Conservation (phyloP, 2,113 vertebrate genomes). For the Oreochromis tanganicae region DNA sequence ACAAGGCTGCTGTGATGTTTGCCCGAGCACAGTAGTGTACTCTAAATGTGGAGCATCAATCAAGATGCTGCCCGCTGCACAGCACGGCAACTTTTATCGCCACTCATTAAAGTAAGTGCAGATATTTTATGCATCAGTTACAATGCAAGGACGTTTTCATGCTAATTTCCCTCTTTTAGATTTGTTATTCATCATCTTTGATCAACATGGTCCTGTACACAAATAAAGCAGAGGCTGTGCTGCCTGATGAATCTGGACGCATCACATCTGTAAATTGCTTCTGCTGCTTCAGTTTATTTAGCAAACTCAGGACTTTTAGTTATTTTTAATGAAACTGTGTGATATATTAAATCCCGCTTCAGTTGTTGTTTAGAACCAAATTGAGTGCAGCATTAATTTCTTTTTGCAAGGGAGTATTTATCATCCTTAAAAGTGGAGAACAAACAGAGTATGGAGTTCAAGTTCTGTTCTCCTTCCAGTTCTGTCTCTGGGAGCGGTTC, state of each 20-base stretch:
- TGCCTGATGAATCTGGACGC: conserved; percentile 21
- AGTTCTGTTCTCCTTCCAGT: background rate
- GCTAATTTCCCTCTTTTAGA: conserved; percentile 58
- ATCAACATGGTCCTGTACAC: conserved; percentile 30
- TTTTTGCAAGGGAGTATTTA: background rate
- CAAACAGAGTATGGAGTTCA: background rate
- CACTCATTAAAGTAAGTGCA: conserved; percentile 69
- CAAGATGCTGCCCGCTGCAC: conserved; percentile 34
- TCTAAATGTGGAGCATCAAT: conserved; percentile 62
- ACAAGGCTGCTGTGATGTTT: conserved; percentile 48
- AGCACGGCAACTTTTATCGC: conserved; percentile 49
- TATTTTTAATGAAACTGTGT: conserved; percentile 2
- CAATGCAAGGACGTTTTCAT: conserved; percentile 60
- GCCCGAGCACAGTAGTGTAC: background rate
- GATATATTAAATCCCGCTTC: background rate
- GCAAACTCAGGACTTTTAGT: conserved; percentile 30
- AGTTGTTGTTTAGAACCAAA: background rate
- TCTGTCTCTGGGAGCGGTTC: background rate
- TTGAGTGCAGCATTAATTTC: background rate
- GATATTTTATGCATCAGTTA: conserved; percentile 64
- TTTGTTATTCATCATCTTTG: conserved; percentile 66
- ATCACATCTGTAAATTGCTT: background rate
- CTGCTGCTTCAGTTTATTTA: conserved; percentile 11
- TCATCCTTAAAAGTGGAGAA: conserved; percentile 4
- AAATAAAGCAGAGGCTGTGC: conserved; percentile 8